A percentile compares a stretch with the other conserved stretches of the same genome.
These are phyloP conservation scores for Sus cebifrons DNA, from an alignment of 2,797 vertebrate genomes.

Conservation along the genomic window DNA sequence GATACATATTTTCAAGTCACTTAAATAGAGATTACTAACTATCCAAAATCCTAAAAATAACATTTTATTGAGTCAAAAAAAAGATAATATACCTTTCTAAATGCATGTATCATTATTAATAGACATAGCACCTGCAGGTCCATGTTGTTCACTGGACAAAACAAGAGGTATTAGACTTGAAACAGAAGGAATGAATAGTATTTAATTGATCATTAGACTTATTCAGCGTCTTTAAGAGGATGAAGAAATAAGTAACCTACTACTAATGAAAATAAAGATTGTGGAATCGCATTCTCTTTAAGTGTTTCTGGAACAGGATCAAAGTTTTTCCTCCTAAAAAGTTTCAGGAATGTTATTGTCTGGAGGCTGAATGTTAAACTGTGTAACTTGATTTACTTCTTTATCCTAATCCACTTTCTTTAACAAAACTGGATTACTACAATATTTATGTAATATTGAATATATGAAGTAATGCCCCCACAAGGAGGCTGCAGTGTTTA, in stretches of 20 bases:
- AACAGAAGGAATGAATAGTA: constrained; percentile 6
- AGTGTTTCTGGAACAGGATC: constrained; percentile 29
- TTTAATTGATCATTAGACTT: background rate
- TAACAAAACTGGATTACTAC: constrained; percentile 47
- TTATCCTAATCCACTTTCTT: constrained; percentile 52
- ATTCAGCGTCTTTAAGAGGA: background rate
- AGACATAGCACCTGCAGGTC: background rate
- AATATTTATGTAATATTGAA: constrained; percentile 13
- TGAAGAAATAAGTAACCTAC: constrained; percentile 31
- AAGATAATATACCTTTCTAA: background rate
- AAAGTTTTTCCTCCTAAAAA: constrained; percentile 35
- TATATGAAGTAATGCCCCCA: background rate
- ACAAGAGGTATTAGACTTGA: background rate
- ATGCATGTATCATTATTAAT: background rate
- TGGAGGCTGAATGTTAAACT: constrained; percentile 52
- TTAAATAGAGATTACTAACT: background rate
- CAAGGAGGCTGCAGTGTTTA: background rate
- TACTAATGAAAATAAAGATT: background rate
- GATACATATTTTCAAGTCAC: constrained; percentile 46
- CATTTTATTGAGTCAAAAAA: constrained; percentile 27
- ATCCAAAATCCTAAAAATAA: constrained; percentile 48
- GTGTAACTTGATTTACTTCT: constrained; percentile 47
- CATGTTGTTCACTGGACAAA: background rate
- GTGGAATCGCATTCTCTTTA: constrained; percentile 6
- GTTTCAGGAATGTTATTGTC: constrained; percentile 43